A percentile compares a stretch with the other conserved stretches of the same genome.
Evolutionary conservation across 2,888 invertebrate genomes (phyloP).

Genomic region (Mylabris sibirica): DNA sequence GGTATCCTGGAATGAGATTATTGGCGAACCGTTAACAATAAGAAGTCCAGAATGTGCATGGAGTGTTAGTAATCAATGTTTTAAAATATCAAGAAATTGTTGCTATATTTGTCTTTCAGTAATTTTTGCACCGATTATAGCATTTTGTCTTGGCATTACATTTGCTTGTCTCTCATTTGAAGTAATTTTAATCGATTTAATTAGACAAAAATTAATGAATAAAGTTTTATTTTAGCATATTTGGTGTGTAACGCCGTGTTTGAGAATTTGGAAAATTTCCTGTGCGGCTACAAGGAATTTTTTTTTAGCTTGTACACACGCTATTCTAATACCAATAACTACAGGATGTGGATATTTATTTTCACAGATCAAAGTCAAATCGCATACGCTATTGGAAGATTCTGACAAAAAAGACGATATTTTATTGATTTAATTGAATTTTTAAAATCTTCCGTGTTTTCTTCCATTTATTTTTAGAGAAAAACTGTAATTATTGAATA

Average conservation of each 20-base stretch:
- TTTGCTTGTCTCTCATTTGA: constrained; percentile 77
- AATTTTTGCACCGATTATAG: constrained; percentile 72
- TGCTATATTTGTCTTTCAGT: constrained; percentile 76
- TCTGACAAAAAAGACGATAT: constrained; percentile 56
- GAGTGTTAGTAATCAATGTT: constrained; percentile 72
- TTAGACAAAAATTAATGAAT: background rate
- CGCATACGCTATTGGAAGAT: constrained; percentile 64
- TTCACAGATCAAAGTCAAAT: constrained; percentile 67
- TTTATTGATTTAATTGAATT: constrained; percentile 35
- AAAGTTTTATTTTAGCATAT: constrained; percentile 68
- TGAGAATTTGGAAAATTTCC: constrained; percentile 73
- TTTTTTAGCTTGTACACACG: constrained; percentile 67
- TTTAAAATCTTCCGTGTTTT: background rate
- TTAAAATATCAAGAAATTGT: constrained; percentile 70
- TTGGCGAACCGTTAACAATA: constrained; percentile 75
- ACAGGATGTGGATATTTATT: constrained; percentile 70
- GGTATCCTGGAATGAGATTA: constrained; percentile 76
- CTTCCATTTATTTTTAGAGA: background rate
- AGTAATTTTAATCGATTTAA: constrained; percentile 57
- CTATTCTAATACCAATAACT: constrained; percentile 69
- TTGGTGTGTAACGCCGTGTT: constrained; percentile 75
- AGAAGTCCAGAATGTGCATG: constrained; percentile 76
- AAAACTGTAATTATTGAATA: background rate
- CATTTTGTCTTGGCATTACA: constrained; percentile 70
- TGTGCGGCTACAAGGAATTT: constrained; percentile 69